Conservation (phyloP, 2,113 vertebrate species). For the Phalacrocorax carbo region DNA sequence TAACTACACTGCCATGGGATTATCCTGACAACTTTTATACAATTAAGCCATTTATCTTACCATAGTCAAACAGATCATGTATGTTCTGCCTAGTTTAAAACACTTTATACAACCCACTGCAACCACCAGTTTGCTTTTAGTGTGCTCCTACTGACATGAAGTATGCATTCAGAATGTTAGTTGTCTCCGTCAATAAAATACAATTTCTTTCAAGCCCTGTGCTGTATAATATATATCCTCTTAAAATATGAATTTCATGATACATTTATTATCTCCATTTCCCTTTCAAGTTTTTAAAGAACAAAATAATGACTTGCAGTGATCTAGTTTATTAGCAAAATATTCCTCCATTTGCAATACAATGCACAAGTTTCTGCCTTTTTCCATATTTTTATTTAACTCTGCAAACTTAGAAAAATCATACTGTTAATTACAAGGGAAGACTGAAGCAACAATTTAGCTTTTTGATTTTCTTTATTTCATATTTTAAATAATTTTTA, state of each 20-base stretch:
- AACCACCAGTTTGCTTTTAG: neutral
- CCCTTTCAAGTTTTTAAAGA: neutral
- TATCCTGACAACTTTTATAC: neutral
- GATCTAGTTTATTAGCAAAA: neutral
- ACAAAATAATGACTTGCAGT: neutral
- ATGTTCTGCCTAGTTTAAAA: neutral
- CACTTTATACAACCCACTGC: neutral
- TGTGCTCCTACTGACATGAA: neutral
- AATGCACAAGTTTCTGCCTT: neutral
- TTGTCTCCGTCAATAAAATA: neutral
- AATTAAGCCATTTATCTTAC: neutral
- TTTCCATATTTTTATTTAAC: neutral
- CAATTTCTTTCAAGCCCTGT: neutral
- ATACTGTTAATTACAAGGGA: neutral
- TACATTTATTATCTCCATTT: neutral
- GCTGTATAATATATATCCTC: neutral
- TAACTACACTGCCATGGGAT: neutral
- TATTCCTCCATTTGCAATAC: rapidly evolving
- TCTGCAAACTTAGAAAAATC: neutral
- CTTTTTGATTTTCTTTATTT: neutral
- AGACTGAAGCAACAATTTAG: neutral
- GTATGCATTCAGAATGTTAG: neutral
- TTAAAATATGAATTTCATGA: neutral
- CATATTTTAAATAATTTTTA: neutral
- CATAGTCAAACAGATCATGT: neutral